phyloP scores from a whole-genome alignment of 1,140 invertebrate species.

The Drosophila pallidifrons region DNA sequence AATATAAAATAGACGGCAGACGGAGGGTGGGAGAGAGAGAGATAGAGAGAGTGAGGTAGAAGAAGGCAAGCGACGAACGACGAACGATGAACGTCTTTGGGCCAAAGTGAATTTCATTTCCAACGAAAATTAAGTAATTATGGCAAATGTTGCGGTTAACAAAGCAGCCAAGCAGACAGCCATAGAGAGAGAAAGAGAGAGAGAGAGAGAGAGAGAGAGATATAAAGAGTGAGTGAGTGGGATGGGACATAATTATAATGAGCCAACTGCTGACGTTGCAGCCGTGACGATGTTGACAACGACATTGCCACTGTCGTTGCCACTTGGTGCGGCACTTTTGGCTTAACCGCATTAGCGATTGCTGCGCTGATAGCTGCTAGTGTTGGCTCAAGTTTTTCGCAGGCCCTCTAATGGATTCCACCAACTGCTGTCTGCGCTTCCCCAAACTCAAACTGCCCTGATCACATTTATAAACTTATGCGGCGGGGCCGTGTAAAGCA shows the following conservation, averaged over 20 bases:
- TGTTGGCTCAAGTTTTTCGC: constrained; percentile 10
- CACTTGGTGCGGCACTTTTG: constrained; percentile 14
- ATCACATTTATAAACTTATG: constrained; percentile 12
- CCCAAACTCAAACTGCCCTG: neutral
- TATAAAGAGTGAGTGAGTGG: too few relatives aligned
- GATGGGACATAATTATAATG: constrained; percentile 40
- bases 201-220: too few relatives aligned
- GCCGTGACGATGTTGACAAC: constrained; percentile 13
- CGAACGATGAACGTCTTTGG: neutral
- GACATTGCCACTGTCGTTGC: constrained; percentile 15
- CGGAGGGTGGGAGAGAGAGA: neutral
- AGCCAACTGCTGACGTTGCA: constrained; percentile 38
- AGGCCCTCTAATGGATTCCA: constrained; percentile 12
- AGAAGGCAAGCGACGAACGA: neutral
- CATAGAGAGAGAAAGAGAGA: too few relatives aligned
- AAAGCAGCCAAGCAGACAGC: constrained; percentile 15
- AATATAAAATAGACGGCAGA: constrained; percentile 11
- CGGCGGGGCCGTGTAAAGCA: neutral
- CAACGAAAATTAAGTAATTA: constrained; percentile 54
- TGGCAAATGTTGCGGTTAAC: constrained; percentile 42
- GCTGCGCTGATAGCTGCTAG: constrained; percentile 9
- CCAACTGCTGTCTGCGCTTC: neutral
- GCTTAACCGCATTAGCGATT: constrained; percentile 34
- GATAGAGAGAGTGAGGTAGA: neutral
- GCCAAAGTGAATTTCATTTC: constrained; percentile 25